phyloP scores from a whole-genome alignment of 1,140 invertebrate species.

The Drosophila sp. region DNA sequence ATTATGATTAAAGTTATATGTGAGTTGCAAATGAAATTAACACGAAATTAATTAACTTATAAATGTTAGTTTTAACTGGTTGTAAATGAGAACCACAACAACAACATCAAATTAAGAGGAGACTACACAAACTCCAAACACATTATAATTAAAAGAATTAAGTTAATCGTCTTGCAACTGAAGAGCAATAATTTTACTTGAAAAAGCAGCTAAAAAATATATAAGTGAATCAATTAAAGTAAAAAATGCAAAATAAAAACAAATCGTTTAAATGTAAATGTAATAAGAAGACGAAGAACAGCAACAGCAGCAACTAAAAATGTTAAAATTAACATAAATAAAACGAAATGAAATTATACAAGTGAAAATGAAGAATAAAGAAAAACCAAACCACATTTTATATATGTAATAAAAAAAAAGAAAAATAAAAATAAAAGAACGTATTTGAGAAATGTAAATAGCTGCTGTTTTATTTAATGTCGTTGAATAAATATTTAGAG shows the following conservation, averaged over 20 bases:
- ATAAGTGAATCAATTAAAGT: constrained; percentile 18
- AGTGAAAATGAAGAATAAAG: constrained; percentile 43
- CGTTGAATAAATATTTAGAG: constrained; percentile 69
- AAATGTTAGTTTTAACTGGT: constrained; percentile 75
- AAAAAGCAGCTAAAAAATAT: constrained; percentile 49
- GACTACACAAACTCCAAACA: constrained; percentile 50
- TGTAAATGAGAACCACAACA: constrained; percentile 63
- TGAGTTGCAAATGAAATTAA: constrained; percentile 39
- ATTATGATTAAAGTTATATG: constrained; percentile 34
- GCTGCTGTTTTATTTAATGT: constrained; percentile 62
- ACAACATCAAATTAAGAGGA: constrained; percentile 17
- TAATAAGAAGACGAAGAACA: constrained; percentile 37
- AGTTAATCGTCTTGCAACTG: constrained; percentile 64
- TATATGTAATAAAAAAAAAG: constrained; percentile 36
- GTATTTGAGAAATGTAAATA: constrained; percentile 72
- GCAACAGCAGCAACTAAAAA: constrained; percentile 48
- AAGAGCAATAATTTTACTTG: constrained; percentile 78
- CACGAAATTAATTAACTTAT: constrained; percentile 39
- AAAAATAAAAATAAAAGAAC: constrained; percentile 42
- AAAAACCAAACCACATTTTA: constrained; percentile 58
- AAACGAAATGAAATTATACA: constrained; percentile 60
- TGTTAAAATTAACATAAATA: constrained; percentile 53
- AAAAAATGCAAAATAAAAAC: constrained; percentile 33
- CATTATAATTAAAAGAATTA: constrained; percentile 67
- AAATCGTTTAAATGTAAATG: constrained; percentile 53